A percentile compares a stretch with the other conserved stretches of the same genome.
Evolutionary conservation across 2,797 vertebrate species (phyloP).

Genomic region (Argentina silus): DNA sequence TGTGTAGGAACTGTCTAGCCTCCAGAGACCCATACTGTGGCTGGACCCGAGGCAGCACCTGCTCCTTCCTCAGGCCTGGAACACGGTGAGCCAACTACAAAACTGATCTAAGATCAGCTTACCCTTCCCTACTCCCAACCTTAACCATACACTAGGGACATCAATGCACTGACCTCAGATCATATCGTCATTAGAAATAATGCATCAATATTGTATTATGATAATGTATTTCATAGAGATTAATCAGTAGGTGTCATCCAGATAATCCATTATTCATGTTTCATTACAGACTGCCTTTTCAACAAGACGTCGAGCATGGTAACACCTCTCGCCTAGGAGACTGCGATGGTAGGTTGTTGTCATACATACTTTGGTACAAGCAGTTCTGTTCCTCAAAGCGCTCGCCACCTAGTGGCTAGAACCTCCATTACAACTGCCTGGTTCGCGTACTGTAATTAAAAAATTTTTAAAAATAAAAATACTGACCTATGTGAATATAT

Average conservation of each 20-base stretch:
- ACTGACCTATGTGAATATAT: not conserved
- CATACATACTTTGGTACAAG: not conserved
- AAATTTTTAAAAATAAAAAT: too few species aligned
- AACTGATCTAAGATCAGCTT: not conserved
- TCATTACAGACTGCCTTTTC: conserved; percentile 82
- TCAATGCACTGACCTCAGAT: too few species aligned
- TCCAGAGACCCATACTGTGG: conserved; percentile 96
- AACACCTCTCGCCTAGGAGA: conserved; percentile 91
- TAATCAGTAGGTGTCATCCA: not conserved
- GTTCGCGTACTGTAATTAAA: too few species aligned
- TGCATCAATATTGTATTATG: not conserved
- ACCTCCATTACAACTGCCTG: conserved; percentile 36
- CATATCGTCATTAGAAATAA: not conserved
- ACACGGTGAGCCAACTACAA: conserved; percentile 80
- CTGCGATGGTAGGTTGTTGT: conserved; percentile 86
- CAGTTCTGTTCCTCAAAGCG: conserved; percentile 25
- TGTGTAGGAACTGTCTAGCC: conserved; percentile 85
- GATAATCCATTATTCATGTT: not conserved
- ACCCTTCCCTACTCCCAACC: not conserved
- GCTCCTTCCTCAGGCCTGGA: conserved; percentile 88
- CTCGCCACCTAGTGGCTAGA: conserved; percentile 65
- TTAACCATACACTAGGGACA: not conserved
- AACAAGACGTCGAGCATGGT: conserved; percentile 89
- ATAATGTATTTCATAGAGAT: not conserved
- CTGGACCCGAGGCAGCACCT: conserved; percentile 90